phyloP scores from a whole-genome alignment of 2,888 invertebrate genomes.

The Celastrina argiolus region DNA sequence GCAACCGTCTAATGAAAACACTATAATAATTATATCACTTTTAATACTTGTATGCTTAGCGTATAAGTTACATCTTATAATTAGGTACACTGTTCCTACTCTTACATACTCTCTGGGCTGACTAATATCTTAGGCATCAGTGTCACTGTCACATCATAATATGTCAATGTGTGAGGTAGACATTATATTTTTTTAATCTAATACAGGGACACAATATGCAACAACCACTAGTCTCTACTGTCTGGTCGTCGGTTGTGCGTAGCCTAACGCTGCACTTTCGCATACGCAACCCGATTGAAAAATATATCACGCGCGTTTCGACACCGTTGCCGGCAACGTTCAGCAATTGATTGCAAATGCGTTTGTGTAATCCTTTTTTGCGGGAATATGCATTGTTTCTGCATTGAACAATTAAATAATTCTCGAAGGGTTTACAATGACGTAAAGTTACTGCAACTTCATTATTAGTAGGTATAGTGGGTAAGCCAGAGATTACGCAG shows the following conservation, averaged over 20 bases:
- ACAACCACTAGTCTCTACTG: too few species aligned
- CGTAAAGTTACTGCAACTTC: not conserved
- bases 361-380: slow-evolving; percentile 46
- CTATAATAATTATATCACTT: too few species aligned
- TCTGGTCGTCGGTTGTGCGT: not conserved
- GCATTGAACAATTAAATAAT: slow-evolving; percentile 23
- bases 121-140: too few species aligned
- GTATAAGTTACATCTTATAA: too few species aligned
- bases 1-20: too few species aligned
- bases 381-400: slow-evolving; percentile 31
- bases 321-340: slow-evolving; percentile 46
- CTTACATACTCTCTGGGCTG: too few species aligned
- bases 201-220: too few species aligned
- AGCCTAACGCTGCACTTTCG: slow-evolving; percentile 51
- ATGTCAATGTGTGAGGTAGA: too few species aligned
- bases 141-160: too few species aligned
- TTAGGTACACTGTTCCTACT: too few species aligned
- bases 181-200: too few species aligned
- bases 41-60: too few species aligned
- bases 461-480: not conserved
- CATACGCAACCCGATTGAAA: slow-evolving; percentile 58
- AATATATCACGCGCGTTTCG: slow-evolving; percentile 64
- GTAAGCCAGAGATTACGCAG: not conserved
- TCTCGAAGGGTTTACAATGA: slow-evolving; percentile 16
- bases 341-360: slow-evolving; percentile 47